Evolutionary conservation across 2,888 invertebrate species (phyloP), one percentile per base, ranked within the genome.

Genomic region (Invenusta paracnida): DNA sequence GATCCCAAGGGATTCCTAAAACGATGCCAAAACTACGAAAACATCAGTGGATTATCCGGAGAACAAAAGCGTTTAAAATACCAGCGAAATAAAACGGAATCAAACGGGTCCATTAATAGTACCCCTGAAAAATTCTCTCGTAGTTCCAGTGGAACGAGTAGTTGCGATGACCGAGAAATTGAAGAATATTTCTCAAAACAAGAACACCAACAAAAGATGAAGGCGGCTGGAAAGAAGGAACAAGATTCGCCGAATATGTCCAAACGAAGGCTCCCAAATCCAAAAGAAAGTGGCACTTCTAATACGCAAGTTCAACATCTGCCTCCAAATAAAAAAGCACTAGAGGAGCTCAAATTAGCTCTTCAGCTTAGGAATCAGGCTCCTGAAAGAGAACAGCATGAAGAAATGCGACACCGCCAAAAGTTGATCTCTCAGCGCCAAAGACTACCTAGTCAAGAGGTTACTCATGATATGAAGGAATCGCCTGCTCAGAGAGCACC

Each of bases 11-110:
- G 48, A 17, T 29, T 29, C 1, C 81, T 84, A 13, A 84, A 84
- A 84, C 67, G 84, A 83, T 84, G 84, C 29, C 67, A 84, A 25
- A 84, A 84, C 23, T 84, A 73, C 29, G 84, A 84, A 13, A 73
- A 84, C 81, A 84, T 84, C 29, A 84, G 84, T 82, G 67, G 84
- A 11, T 66, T 84, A 11, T 25, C 84, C n/a, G 84, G 73, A 11
- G 48, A 48, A 48, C 48, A 48, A 17, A 48, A 48, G 17, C 48
- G 48, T 11, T 17, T 17, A 5, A 48, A 48, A 48, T 48, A 48
- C 48, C 5, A 5, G 48, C 5, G 48, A 17, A n/a, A n/a, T n/a
- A n/a, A n/a, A n/a, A n/a, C n/a, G n/a, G n/a, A n/a, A n/a, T n/a
- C n/a, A n/a, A 11, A 5, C 17, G 48, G 17, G 17, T 11, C 11